Evolutionary conservation across 2,797 vertebrate genomes (phyloP), one percentile per base, ranked within the genome.

Genomic region (Dermochelys coriacea): DNA sequence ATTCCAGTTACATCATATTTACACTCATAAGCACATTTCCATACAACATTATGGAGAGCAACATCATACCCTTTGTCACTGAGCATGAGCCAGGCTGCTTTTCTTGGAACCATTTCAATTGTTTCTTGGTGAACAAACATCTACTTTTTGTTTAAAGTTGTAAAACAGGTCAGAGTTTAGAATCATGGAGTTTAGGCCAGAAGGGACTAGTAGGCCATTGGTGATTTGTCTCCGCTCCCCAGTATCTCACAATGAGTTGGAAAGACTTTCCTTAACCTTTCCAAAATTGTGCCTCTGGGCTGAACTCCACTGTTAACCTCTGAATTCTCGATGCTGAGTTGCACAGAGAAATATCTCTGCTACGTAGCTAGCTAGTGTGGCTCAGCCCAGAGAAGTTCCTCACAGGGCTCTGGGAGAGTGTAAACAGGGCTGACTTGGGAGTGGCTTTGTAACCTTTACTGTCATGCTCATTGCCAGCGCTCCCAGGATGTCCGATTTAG

Each of bases 211-310:
- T 61, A 34, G 34, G 59, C 59, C 15, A 34, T 91, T 93, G 97
- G 98, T 93, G 87, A 87, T 29, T 96, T 77, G 81, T 96, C n/a
- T 98, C 97, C 95, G 78, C 96, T 95, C 61, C 52, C 31, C 80
- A 80, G 64, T 68, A 19, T 19, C 82, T 94, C 77, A 87, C 86
- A 94, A 74, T 50, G 50, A 91, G 74, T 51, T 92, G 54, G 85
- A 55, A 82, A 54, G 82, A 25, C 74, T 94, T 91, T 68, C 34
- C 61, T 68, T 68, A 68, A 61, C 59, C 8, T 8, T 34, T 34
- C 57, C 82, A 90, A 80, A 41, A 93, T 81, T 2, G 2, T 10
- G 11, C 49, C 1, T 91, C 2, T 77, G 54, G 54, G 18, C 68
- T 55, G 45, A 49, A 64, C 54, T 86, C 68, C 61, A 45, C 74